Base-by-base conservation (phyloP, 35 echinoderm and acorn worm genomes). In the Holothuria glaberrima region DNA sequence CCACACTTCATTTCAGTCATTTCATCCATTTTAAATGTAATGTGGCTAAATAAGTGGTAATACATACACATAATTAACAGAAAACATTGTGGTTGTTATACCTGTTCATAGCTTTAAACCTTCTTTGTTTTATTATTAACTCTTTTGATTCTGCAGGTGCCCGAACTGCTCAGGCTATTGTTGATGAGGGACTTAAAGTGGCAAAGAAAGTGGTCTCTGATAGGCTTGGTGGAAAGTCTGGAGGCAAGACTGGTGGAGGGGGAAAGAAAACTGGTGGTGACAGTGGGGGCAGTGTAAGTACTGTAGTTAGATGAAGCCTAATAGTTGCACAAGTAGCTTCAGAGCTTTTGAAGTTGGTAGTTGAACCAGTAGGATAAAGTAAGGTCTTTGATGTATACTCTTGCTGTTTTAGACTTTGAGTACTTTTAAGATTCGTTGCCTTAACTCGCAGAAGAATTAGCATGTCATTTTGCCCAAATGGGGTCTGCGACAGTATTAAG, bases 161-260 rank as follows among this genome's bases (percentile, higher is more conserved):
- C 16, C 89, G 95, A 88, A 92, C 86, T 48, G 92, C 95, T 21
- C 48, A 86, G 22, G 90, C 74, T 30, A 94, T 98, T 38, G 75
- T 80, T 30, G 82, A 86, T 30, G 89, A 94, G 44, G 93, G 60
- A 0, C 18, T 98, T 83, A 83, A 93, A 34, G 68, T 80, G 26
- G 93, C 90, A 22, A 92, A 92, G 59, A 27, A 95, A n/a, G 52
- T 89, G 12, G 96, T 86, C 0, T 63, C 68, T 41, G 88, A 68
- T 12, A 36, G 93, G 44, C 88, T 95, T 0, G 44, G 81, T 31
- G 96, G 96, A 4, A 95, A 95, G 64, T 82, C 78, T 19, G 71
- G 61, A 14, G 57, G 94, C 12, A 58, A 92, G 12, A 86, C 92
- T 14, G 84, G 92, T 60, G 86, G 83, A 9, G 36, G 36, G 7